Conservation (phyloP, 2,113 vertebrate species). For the Macaca mulatta region DNA sequence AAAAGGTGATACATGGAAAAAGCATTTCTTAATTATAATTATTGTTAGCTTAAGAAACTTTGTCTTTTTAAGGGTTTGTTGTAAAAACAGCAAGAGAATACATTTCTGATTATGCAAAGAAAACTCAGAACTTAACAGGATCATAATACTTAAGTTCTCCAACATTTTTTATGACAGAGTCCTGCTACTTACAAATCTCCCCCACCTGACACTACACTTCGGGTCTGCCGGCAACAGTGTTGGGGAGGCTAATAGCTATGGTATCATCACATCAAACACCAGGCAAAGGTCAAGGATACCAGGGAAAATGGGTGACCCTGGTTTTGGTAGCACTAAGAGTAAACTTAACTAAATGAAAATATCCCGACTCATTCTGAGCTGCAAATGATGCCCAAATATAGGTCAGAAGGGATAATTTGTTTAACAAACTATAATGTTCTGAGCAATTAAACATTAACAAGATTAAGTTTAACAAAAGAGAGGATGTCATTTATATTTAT, state of each 20-base stretch:
- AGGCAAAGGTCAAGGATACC: neutral
- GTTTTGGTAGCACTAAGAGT: neutral
- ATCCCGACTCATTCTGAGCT: neutral
- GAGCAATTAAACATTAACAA: neutral
- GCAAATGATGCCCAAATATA: neutral
- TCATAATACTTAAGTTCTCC: neutral
- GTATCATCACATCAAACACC: neutral
- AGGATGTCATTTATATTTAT: neutral
- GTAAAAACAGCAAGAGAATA: neutral
- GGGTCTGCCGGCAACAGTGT: too few species aligned
- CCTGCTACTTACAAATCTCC: neutral
- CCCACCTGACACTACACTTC: neutral
- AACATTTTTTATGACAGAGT: neutral
- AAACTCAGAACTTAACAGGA: neutral
- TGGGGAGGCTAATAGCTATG: neutral
- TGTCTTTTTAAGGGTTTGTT: neutral
- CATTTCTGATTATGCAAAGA: neutral
- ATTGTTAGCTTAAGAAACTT: neutral
- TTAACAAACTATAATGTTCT: neutral
- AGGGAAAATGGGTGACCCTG: neutral
- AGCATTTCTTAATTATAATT: neutral
- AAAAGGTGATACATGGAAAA: neutral
- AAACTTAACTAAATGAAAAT: constrained; percentile 25
- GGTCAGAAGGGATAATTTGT: neutral
- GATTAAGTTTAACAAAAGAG: neutral